Evolutionary conservation across 1,140 invertebrate genomes (phyloP).

Genomic region (Drosophila prosaltans): DNA sequence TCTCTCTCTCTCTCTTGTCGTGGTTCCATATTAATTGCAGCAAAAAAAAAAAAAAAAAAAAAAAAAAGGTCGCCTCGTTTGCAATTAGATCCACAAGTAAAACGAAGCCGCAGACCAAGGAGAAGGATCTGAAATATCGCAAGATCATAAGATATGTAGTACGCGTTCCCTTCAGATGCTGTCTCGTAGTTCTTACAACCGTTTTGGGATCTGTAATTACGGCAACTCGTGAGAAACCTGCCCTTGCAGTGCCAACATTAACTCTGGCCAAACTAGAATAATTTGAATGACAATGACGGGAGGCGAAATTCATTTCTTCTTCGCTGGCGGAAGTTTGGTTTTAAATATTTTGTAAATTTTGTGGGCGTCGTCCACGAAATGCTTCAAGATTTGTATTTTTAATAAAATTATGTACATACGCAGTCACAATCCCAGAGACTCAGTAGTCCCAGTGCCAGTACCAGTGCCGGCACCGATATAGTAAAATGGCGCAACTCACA

Average conservation of each 20-base stretch:
- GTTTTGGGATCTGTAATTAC: constrained; percentile 53
- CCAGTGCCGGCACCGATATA: constrained; percentile 19
- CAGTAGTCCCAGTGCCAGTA: neutral
- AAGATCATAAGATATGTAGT: constrained; percentile 54
- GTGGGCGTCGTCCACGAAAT: constrained; percentile 62
- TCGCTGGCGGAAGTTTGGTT: constrained; percentile 72
- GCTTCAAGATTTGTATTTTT: constrained; percentile 23
- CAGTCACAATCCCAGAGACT: neutral
- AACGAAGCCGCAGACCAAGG: constrained; percentile 73
- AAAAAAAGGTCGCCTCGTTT: constrained; percentile 61
- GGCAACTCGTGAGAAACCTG: constrained; percentile 54
- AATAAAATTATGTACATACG: constrained; percentile 30
- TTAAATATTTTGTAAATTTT: constrained; percentile 82
- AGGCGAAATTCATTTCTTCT: constrained; percentile 19
- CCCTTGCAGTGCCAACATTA: constrained; percentile 17
- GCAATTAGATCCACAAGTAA: constrained; percentile 79
- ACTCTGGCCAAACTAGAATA: constrained; percentile 39
- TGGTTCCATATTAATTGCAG: constrained; percentile 80
- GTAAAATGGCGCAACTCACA: constrained; percentile 63
- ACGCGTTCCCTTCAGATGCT: constrained; percentile 21
- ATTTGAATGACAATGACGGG: constrained; percentile 59
- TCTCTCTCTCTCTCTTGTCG: constrained; percentile 28
- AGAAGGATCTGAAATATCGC: constrained; percentile 33
- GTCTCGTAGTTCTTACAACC: constrained; percentile 22
- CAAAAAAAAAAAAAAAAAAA: constrained; percentile 31